These are phyloP conservation scores for Ceratina calcarata DNA, from an alignment of 1,140 invertebrate genomes.

Conservation along the genomic window DNA sequence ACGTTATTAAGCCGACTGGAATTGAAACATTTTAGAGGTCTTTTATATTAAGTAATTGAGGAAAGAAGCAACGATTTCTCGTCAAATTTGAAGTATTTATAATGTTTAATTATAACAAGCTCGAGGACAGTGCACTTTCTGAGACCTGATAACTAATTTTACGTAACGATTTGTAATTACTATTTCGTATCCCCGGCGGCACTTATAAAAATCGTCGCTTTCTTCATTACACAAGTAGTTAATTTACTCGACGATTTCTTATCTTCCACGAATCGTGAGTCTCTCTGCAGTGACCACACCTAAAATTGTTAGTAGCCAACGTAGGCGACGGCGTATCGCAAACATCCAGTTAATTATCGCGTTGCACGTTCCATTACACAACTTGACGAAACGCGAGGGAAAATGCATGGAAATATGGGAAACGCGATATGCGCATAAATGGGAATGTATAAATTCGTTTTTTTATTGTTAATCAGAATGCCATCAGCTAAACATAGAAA, in stretches of 20 bases:
- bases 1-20: neutral
- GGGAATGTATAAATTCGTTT: slow-evolving; percentile 1
- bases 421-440: neutral
- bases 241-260: neutral
- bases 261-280: neutral
- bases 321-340: neutral
- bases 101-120: no score
- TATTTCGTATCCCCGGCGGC: no score
- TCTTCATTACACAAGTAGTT: no score
- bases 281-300: slow-evolving; percentile 3
- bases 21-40: no score
- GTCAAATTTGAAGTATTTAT: no score
- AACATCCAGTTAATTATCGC: neutral
- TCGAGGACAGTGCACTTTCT: no score
- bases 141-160: no score
- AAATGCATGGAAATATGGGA: slow-evolving; percentile 4
- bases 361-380: slow-evolving; percentile 15
- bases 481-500: neutral
- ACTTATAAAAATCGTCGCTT: no score
- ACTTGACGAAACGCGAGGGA: slow-evolving; percentile 1
- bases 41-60: neutral
- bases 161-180: no score
- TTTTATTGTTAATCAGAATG: neutral
- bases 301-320: slow-evolving; percentile 24
- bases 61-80: no score